A percentile compares a stretch with the other conserved stretches of the same genome.
Evolutionary conservation across 1,140 invertebrate genomes (phyloP).

Genomic region (Aphaenogaster rudis): DNA sequence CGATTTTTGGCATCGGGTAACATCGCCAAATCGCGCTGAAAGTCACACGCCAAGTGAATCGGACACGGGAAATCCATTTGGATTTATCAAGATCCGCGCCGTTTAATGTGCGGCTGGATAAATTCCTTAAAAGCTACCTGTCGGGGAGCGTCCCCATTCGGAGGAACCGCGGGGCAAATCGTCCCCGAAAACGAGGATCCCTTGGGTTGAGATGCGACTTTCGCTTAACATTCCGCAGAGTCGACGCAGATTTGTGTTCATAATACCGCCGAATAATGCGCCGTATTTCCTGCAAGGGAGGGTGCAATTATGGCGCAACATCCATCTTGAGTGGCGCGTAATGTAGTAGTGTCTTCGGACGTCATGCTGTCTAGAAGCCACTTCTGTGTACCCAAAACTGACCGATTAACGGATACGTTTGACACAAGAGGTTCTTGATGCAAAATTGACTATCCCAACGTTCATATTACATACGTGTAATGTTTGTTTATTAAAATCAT

Average conservation of each 20-base stretch:
- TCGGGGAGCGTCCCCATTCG: constrained; percentile 34
- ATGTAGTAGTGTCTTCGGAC: constrained; percentile 11
- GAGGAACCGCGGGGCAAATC: constrained; percentile 40
- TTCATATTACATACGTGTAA: neutral
- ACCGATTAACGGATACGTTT: constrained; percentile 14
- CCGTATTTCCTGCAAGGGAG: constrained; percentile 45
- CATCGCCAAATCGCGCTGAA: constrained; percentile 64
- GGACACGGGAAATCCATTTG: constrained; percentile 76
- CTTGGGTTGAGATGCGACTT: constrained; percentile 48
- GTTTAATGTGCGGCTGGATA: constrained; percentile 74
- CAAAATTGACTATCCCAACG: neutral
- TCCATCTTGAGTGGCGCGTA: constrained; percentile 37
- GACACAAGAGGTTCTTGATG: neutral
- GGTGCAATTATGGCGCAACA: constrained; percentile 52
- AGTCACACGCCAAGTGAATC: constrained; percentile 69
- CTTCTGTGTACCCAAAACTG: neutral
- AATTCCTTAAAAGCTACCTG: constrained; percentile 75
- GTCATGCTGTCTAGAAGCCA: neutral
- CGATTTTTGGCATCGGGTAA: constrained; percentile 67
- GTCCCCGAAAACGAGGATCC: constrained; percentile 43
- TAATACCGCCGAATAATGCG: constrained; percentile 51
- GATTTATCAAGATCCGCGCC: constrained; percentile 76
- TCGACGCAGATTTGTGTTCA: constrained; percentile 61
- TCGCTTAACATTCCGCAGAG: constrained; percentile 49
- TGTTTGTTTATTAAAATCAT: constrained; percentile 7